These are phyloP conservation scores for Neolamprologus tretocephalus DNA, from an alignment of 2,113 vertebrate genomes.

Conservation along the genomic window DNA sequence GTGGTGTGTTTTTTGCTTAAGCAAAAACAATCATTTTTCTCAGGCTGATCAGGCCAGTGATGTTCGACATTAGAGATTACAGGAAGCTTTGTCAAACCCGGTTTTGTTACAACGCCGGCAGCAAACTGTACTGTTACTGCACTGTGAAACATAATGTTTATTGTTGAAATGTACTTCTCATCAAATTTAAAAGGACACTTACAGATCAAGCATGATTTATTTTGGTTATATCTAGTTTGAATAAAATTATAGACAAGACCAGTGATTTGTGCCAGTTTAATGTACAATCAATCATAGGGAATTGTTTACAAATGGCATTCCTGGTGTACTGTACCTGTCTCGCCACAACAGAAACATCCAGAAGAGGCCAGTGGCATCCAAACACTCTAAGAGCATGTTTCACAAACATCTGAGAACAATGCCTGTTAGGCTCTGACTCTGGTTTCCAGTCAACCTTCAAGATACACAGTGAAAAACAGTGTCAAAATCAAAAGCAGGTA, in stretches of 20 bases:
- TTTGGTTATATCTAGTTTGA: neutral
- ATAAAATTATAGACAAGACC: neutral
- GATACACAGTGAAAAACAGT: neutral
- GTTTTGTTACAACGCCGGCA: neutral
- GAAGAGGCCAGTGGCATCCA: conserved; percentile 57
- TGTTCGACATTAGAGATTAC: neutral
- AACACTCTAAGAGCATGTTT: conserved; percentile 69
- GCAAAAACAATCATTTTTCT: neutral
- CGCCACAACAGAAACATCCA: conserved; percentile 72
- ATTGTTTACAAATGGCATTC: neutral
- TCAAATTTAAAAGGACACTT: neutral
- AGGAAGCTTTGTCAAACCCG: neutral
- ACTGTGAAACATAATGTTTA: neutral
- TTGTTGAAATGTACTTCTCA: neutral
- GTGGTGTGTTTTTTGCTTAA: neutral
- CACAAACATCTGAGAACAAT: conserved; percentile 75
- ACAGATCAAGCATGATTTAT: neutral
- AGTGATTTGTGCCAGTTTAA: neutral
- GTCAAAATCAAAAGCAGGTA: neutral
- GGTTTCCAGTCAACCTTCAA: conserved; percentile 72
- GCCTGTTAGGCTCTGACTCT: conserved; percentile 66
- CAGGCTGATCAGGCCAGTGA: neutral
- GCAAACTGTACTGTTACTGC: neutral
- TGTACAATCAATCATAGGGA: neutral
- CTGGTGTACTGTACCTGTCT: conserved; percentile 68